A percentile compares a stretch with the other conserved stretches of the same genome.
Conservation (phyloP, 1,140 invertebrate genomes). For the Magallana angulata region DNA sequence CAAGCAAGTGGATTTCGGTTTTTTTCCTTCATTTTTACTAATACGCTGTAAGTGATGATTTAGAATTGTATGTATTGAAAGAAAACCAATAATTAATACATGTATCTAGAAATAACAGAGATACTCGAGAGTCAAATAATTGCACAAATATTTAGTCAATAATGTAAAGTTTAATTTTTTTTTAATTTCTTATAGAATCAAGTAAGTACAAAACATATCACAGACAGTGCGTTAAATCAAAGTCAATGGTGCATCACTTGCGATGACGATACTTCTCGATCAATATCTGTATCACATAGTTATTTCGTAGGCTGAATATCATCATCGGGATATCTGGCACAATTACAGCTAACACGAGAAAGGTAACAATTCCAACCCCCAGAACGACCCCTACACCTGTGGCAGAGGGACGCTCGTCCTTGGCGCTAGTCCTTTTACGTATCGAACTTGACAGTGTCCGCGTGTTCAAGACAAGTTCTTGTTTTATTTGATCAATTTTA, state of each 20-base stretch:
- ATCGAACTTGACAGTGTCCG: background rate
- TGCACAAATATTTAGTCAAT: no score
- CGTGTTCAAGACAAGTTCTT: slow-evolving; percentile 3
- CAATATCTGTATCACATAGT: background rate
- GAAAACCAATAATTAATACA: no score
- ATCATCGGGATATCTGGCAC: background rate
- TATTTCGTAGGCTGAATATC: background rate
- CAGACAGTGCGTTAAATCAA: background rate
- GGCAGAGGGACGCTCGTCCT: slow-evolving; percentile 14
- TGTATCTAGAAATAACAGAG: no score
- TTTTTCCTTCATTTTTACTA: no score
- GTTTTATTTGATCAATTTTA: slow-evolving; percentile 17
- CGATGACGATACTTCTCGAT: background rate
- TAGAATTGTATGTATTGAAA: no score
- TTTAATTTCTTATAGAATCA: no score
- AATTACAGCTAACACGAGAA: background rate
- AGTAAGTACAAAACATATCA: background rate
- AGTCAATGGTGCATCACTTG: background rate
- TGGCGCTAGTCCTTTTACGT: slow-evolving; percentile 20
- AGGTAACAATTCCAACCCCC: background rate
- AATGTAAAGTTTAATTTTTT: no score
- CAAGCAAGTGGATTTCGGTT: no score
- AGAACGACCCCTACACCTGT: background rate
- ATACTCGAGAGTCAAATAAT: no score
- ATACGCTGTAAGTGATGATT: no score